Percentiles rank a stretch among this genome's conserved stretches.
Conservation (phyloP, 2,797 vertebrate species). For the Vipera ursinii region DNA sequence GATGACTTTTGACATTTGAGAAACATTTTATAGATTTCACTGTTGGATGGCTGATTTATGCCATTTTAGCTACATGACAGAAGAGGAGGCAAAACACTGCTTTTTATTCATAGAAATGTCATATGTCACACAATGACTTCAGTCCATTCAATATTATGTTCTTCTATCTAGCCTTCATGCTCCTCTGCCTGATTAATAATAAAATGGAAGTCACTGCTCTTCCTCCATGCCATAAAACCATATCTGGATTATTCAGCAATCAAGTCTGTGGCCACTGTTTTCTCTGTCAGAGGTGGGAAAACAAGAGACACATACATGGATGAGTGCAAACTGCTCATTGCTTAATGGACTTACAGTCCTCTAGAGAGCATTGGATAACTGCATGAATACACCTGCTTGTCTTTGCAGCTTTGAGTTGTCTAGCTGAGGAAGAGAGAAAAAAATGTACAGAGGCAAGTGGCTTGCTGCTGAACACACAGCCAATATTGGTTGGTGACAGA, state of each 20-base stretch:
- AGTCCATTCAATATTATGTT: constrained; percentile 4
- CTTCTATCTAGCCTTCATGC: not conserved
- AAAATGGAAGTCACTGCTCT: constrained; percentile 12
- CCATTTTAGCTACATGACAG: not conserved
- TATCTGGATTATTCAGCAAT: not conserved
- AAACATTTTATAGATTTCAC: constrained; percentile 17
- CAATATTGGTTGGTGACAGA: not conserved
- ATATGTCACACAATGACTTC: not conserved
- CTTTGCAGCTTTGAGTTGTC: constrained; percentile 17
- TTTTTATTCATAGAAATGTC: constrained; percentile 16
- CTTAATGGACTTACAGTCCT: not conserved
- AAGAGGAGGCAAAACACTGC: constrained; percentile 19
- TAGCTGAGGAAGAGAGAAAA: not conserved
- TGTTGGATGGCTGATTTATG: constrained; percentile 5
- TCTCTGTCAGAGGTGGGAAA: constrained; percentile 18
- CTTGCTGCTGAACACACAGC: constrained; percentile 20
- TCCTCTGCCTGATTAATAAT: not conserved
- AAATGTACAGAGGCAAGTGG: constrained; percentile 17
- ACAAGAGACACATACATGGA: not conserved
- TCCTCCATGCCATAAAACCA: constrained; percentile 4
- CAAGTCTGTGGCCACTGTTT: not conserved
- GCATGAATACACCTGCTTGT: constrained; percentile 15
- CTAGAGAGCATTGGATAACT: constrained; percentile 16
- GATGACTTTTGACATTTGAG: constrained; percentile 13
- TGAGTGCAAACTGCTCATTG: not conserved